Evolutionary conservation across 2,888 invertebrate genomes (phyloP).

Genomic region (Limnephilus auricula): DNA sequence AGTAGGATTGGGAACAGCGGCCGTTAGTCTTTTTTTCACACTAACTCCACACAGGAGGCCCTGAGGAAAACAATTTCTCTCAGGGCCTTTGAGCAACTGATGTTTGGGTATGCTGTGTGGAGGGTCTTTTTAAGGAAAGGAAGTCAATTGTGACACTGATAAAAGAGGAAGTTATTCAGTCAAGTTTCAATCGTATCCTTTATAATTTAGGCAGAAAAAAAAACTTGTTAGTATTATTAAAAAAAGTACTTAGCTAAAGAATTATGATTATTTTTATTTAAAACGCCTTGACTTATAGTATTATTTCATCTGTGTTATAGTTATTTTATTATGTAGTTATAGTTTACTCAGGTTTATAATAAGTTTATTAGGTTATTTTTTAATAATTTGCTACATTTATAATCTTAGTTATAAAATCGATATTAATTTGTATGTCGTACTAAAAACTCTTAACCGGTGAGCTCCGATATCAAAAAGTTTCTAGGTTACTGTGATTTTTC

Average conservation of each 20-base stretch:
- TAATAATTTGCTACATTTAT: background rate
- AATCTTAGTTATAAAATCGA: background rate
- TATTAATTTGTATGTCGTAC: background rate
- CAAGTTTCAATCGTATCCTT: too few species aligned
- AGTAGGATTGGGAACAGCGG: too few species aligned
- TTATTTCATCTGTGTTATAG: constrained; percentile 1
- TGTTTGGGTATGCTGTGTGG: too few species aligned
- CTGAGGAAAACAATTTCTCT: too few species aligned
- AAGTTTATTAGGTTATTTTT: background rate
- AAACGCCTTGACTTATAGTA: background rate
- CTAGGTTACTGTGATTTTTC: background rate
- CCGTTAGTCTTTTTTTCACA: too few species aligned
- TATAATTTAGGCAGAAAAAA: background rate
- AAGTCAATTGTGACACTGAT: background rate
- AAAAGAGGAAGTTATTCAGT: too few species aligned
- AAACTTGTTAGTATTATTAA: background rate
- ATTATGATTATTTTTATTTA: background rate
- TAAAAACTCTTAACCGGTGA: background rate
- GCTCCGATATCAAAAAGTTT: background rate
- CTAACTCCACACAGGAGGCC: too few species aligned
- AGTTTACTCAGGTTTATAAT: background rate
- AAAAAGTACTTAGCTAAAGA: background rate
- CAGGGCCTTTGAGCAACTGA: too few species aligned
- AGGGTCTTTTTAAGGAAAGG: too few species aligned
- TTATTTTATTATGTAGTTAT: background rate